Percentiles rank a stretch among this genome's conserved stretches.
phyloP scores from a whole-genome alignment of 2,888 invertebrate genomes.

The Argyresthia goedartella region DNA sequence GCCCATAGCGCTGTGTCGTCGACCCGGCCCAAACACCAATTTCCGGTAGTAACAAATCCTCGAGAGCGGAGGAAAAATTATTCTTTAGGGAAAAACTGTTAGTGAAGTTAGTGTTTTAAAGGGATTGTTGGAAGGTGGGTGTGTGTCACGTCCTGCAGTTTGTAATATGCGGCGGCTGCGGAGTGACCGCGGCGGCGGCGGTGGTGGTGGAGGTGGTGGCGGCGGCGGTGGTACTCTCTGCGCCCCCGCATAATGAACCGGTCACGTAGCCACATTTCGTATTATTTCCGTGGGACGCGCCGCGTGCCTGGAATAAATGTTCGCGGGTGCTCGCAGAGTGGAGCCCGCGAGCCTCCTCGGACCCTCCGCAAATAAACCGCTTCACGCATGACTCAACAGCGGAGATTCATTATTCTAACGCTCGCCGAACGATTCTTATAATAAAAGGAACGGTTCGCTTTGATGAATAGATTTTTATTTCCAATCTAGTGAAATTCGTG shows the following conservation, averaged over 20 bases:
- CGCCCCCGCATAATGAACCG: conserved; percentile 65
- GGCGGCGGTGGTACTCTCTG: conserved; percentile 40
- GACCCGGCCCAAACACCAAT: conserved; percentile 1
- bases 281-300: conserved; percentile 69
- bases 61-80: conserved; percentile 16
- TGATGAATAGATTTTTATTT: conserved; percentile 5
- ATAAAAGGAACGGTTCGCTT: conserved; percentile 2
- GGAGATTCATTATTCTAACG: conserved; percentile 67
- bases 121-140: conserved; percentile 28
- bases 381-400: conserved; percentile 65
- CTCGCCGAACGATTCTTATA: conserved; percentile 25
- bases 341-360: conserved; percentile 34
- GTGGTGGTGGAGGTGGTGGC: conserved; percentile 21
- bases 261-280: conserved; percentile 72
- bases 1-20: not conserved
- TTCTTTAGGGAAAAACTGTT: conserved; percentile 20
- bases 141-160: conserved; percentile 41
- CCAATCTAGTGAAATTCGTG: not conserved
- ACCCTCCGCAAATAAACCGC: conserved; percentile 68
- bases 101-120: conserved; percentile 35
- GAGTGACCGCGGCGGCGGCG: conserved; percentile 16
- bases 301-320: conserved; percentile 67
- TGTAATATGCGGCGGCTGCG: conserved; percentile 13
- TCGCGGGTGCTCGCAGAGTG: conserved; percentile 30
- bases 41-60: conserved; percentile 2